These are phyloP conservation scores for Ophiodon elongatus DNA, from an alignment of 2,113 vertebrate species.

Conservation along the genomic window DNA sequence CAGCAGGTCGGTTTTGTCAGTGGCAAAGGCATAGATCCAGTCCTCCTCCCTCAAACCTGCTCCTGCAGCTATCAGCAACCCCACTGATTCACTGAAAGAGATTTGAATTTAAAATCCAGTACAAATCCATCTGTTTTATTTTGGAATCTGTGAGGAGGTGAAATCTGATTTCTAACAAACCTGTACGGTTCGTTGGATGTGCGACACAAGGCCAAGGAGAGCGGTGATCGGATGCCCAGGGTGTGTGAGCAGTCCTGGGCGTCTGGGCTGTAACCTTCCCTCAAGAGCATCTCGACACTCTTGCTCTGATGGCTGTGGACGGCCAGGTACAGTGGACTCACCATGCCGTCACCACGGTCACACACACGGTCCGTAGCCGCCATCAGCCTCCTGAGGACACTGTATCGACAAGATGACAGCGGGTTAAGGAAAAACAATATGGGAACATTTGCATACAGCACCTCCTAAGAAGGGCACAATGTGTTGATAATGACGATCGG, in stretches of 20 bases:
- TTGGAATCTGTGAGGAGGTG: not conserved
- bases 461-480: not conserved
- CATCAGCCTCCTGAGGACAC: constrained; percentile 85
- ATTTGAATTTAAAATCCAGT: not conserved
- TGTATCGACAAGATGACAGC: constrained; percentile 35
- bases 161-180: constrained; percentile 9
- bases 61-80: constrained; percentile 76
- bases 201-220: constrained; percentile 59
- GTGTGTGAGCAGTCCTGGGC: constrained; percentile 87
- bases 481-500: not conserved
- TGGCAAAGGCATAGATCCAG: constrained; percentile 63
- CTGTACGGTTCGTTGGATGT: constrained; percentile 16
- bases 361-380: constrained; percentile 84
- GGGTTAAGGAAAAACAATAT: not conserved
- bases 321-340: constrained; percentile 94
- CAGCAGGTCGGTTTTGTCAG: constrained; percentile 66
- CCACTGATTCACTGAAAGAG: constrained; percentile 64
- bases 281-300: constrained; percentile 86
- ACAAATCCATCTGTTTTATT: not conserved
- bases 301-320: constrained; percentile 74
- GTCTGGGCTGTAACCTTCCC: constrained; percentile 89
- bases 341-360: constrained; percentile 83
- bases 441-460: not conserved
- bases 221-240: constrained; percentile 84
- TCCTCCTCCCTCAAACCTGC: constrained; percentile 61